Evolutionary conservation across 2,888 invertebrate genomes (phyloP), one percentile per base, ranked within the genome.

Genomic region (Andrena marginata): DNA sequence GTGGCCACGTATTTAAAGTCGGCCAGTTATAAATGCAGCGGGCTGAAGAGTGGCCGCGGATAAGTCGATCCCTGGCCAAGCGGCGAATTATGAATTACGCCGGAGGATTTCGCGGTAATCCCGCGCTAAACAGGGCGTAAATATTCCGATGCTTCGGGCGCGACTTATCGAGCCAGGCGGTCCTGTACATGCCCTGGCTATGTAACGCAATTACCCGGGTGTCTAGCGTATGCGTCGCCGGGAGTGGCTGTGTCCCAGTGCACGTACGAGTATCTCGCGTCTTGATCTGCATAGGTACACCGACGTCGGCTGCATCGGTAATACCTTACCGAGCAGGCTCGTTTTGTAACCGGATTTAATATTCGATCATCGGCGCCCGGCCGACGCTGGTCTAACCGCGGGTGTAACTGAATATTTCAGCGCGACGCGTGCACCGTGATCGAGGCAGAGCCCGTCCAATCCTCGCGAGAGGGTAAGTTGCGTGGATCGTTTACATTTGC

Each of bases 141-240:
- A 81, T 80, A 82, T 83, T 73, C 80, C 35, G 76, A 54, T 31
- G 54, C 56, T 65, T 33, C 68, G 68, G 68, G 51, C 63, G 64
- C 60, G 65, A 81, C 65, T 75, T 77, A 74, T 83, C 81, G 80
- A 81, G 70, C 81, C 62, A 10, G 26, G 31, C 13, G 48, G 60
- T 26, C 23, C 23, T 23, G 20, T 73, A 68, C 65, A 78, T 48
- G 80, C 63, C 10, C 63, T 68, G 31, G 31, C 60, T 68, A 63
- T 68, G 72, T 77, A 81, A 77, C 80, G 68, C 68, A 64, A 81
- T 81, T 81, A 77, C 68, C 63, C 56, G 54, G 67, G 51, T 78
- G 65, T 67, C 35, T 73, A 31, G 67, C 54, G 35, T 23, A 59
- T 31, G 31, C 8, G 60, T 51, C 23, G 23, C n/a, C 51, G n/a